A percentile compares a stretch with the other conserved stretches of the same genome.
Evolutionary conservation across 2,888 invertebrate genomes (phyloP).

Genomic region (Loripinus fragilis): DNA sequence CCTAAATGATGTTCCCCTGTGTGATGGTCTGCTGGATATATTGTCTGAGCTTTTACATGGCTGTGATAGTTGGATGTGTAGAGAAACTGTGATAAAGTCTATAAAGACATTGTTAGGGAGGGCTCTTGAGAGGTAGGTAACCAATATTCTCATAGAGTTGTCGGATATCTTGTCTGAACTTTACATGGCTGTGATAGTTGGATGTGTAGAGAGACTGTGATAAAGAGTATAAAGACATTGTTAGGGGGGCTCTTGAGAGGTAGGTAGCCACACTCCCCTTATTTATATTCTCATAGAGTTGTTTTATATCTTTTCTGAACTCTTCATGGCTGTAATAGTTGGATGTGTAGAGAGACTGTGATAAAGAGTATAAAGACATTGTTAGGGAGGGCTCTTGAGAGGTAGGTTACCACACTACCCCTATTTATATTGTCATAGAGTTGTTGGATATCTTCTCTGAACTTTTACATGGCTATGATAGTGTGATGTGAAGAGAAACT

Average conservation of each 20-base stretch:
- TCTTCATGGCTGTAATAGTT: no score
- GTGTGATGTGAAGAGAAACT: conserved; percentile 74
- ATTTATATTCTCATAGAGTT: no score
- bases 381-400: no score
- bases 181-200: conserved; percentile 70
- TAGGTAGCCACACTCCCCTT: no score
- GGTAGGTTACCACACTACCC: no score
- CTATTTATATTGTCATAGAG: no score
- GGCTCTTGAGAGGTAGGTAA: conserved; percentile 75
- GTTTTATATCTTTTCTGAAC: no score
- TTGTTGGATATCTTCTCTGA: conserved; percentile 73
- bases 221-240: conserved; percentile 61
- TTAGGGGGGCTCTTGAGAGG: conserved; percentile 72
- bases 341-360: no score
- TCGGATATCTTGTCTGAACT: conserved; percentile 71
- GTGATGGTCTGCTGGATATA: conserved; percentile 64
- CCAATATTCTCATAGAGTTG: no score
- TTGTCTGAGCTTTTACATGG: conserved; percentile 69
- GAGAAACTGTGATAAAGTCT: conserved; percentile 67
- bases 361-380: no score
- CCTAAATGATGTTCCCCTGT: conserved; percentile 23
- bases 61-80: conserved; percentile 69
- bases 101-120: conserved; percentile 67
- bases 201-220: conserved; percentile 72
- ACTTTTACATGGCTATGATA: conserved; percentile 67